Percentiles rank a stretch among this genome's conserved stretches.
These are phyloP conservation scores for Athetis lepigone DNA, from an alignment of 2,888 invertebrate genomes.

Conservation along the genomic window DNA sequence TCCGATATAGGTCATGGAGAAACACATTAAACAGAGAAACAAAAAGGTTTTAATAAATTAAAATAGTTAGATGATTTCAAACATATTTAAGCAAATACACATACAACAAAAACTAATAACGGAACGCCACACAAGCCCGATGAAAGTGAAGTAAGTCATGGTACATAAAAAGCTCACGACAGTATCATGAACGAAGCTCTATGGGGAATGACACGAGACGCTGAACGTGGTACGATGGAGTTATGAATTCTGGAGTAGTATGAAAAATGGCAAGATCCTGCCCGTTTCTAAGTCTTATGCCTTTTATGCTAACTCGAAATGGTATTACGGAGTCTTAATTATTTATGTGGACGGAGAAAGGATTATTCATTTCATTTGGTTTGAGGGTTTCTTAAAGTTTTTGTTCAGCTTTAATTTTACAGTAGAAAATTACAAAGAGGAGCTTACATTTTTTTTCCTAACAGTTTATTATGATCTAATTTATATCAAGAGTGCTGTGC, in stretches of 20 bases:
- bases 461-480: too few species aligned
- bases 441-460: too few species aligned
- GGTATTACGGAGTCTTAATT: constrained; percentile 41
- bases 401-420: too few species aligned
- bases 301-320: constrained; percentile 30
- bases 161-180: constrained; percentile 71
- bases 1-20: not conserved
- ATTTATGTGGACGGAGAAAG: constrained; percentile 19
- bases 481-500: too few species aligned
- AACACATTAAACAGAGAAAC: not conserved
- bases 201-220: constrained; percentile 69
- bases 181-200: constrained; percentile 75
- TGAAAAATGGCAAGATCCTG: constrained; percentile 75
- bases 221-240: constrained; percentile 73
- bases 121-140: constrained; percentile 13
- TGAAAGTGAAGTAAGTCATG: constrained; percentile 68
- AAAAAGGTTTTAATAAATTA: not conserved
- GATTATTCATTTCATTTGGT: constrained; percentile 15
- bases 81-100: not conserved
- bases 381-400: not conserved
- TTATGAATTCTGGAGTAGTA: constrained; percentile 82
- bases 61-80: not conserved
- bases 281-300: constrained; percentile 46
- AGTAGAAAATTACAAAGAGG: too few species aligned
- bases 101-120: constrained; percentile 23